Conservation (phyloP, 2,888 invertebrate genomes). For the Drosophila macrospina region DNA sequence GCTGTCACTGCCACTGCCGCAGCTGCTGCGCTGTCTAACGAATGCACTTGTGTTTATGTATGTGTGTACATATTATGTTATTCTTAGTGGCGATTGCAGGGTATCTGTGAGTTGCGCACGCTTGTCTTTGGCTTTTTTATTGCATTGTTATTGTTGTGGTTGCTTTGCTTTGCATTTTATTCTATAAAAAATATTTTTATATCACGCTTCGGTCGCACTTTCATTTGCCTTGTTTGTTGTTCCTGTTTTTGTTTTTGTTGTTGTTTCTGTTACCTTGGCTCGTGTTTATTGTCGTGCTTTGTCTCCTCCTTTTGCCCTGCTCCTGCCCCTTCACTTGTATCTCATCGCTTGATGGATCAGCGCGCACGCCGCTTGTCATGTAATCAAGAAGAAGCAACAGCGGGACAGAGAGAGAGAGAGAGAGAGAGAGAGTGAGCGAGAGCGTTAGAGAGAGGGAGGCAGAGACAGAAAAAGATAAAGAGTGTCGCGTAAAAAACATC, state of each 20-base stretch:
- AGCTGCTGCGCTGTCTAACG: not conserved
- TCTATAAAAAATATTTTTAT: constrained; percentile 61
- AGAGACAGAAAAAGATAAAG: constrained; percentile 22
- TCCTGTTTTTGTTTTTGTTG: constrained; percentile 22
- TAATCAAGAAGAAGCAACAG: constrained; percentile 53
- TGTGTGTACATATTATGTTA: too few relatives aligned
- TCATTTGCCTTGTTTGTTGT: constrained; percentile 23
- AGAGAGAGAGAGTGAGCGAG: not conserved
- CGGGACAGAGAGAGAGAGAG: not conserved
- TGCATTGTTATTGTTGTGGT: constrained; percentile 40
- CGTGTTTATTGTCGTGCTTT: constrained; percentile 67
- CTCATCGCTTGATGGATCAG: constrained; percentile 67
- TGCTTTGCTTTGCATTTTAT: constrained; percentile 37
- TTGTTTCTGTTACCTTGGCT: constrained; percentile 62
- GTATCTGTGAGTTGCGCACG: not conserved
- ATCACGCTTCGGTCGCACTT: constrained; percentile 40
- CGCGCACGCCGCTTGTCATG: constrained; percentile 75
- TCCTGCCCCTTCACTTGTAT: not conserved
- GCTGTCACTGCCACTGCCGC: not conserved
- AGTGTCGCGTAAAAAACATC: constrained; percentile 61
- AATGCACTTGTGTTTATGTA: not conserved
- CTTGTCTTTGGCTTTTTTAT: not conserved
- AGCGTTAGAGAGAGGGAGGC: not conserved
- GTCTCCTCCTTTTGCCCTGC: constrained; percentile 19
- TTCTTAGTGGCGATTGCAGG: not conserved